Base-by-base conservation (phyloP, 2,113 vertebrate genomes). In the Ceuthmochares aereus region DNA sequence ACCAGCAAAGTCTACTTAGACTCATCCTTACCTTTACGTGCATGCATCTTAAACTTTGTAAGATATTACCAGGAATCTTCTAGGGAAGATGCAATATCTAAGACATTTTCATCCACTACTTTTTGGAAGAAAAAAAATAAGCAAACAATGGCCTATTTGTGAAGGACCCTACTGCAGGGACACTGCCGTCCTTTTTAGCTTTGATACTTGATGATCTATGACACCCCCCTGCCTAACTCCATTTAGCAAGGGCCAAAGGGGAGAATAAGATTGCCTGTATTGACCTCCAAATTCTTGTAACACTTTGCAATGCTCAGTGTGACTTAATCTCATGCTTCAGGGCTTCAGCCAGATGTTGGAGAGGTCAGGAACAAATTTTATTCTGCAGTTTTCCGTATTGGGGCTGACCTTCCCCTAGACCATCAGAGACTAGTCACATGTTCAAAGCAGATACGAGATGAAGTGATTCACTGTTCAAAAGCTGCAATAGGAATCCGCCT, bases 301-400 rank as follows among this genome's bases (percentile, higher is more conserved):
- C 34, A 37, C 79, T 95, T 73, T 7, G 55, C 11, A 4, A 49
- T 23, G 19, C 30, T 74, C 63, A n/a, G 20, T 1, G 12, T 63
- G 43, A 60, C 80, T 63, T 40, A 75, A 64, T 81, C 80, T 54
- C 80, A 43, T 30, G 86, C 96, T 97, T 60, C 77, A 25, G 89
- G 93, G 95, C 74, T 87, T 76, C 87, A 76, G 84, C 32, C 93
- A 95, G 80, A 96, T 92, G 80, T 60, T 84, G 56, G 19, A 1
- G 4, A 78, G 93, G 86, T 92, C 95, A 90, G 62, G 56, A 87
- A 51, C 51, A 84, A 87, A 87, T 6, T 25, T 40, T 37, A 0
- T 6, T 56, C 52, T 55, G 49, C 67, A 47, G 32, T 6, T 70
- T 54, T 12, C n/a, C 42, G 51, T 18, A 4, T 70, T 55, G 3